Evolutionary conservation across 2,888 invertebrate genomes (phyloP), one percentile per base, ranked within the genome.

Genomic region (Plebejus anna): DNA sequence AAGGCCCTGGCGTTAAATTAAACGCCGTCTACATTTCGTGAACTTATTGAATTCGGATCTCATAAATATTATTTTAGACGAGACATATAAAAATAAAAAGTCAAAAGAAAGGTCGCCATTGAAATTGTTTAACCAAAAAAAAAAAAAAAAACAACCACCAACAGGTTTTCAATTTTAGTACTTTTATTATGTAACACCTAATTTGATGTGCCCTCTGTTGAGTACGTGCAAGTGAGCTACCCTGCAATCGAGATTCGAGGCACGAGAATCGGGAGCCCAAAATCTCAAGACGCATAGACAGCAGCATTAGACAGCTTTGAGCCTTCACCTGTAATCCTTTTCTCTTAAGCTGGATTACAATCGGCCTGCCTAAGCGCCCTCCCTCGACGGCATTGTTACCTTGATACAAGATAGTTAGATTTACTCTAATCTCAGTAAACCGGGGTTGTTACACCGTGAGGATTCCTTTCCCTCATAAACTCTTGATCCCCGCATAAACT

Each of bases 321-420:
- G 89, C 88, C 87, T 89, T 87, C 87, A 86, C 84, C 82, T 84
- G 87, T 91, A 91, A 91, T 90, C 91, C 90, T 84, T 85, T 82
- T 83, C 85, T 85, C 83, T 86, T 88, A 90, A 90, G 89, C 90
- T 85, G 90, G 90, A 90, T 92, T 91, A 91, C 87, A 78, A 82
- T 80, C 80, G 77, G 88, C 87, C 85, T 86, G 85, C 87, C 87
- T 86, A 88, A 88, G 88, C 86, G 84, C 84, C 85, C 86, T 83
- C 85, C 85, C 86, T 85, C 89, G 88, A 88, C 88, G 84, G 82
- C 83, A 85, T 86, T 85, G 86, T 85, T 84, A 83, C 83, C 83
- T 83, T 84, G 84, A 87, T 85, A 86, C 84, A 83, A 83, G 83
- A 84, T 83, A 86, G 85, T 82, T 85, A 83, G 86, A 89, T 89